Percentiles rank a stretch among this genome's conserved stretches.
These are phyloP conservation scores for Rosalia funebris DNA, from an alignment of 2,888 invertebrate genomes.

Conservation along the genomic window DNA sequence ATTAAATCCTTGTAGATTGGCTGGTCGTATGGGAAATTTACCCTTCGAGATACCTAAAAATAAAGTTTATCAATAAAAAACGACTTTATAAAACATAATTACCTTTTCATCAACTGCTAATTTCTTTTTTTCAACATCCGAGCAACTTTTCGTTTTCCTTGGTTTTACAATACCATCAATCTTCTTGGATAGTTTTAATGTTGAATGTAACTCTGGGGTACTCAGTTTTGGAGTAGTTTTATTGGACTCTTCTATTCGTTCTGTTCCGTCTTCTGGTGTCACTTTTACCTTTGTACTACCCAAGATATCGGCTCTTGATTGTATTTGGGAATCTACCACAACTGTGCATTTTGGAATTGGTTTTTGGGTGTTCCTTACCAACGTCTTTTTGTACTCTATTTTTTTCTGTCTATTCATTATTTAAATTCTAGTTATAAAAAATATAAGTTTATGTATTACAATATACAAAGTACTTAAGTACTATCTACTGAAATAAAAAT, in stretches of 20 bases:
- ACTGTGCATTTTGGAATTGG: slow-evolving; percentile 39
- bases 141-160: slow-evolving; percentile 43
- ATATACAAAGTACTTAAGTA: no score
- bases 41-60: slow-evolving; percentile 49
- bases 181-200: slow-evolving; percentile 45
- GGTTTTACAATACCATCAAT: slow-evolving; percentile 47
- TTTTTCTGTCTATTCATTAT: slow-evolving; percentile 16
- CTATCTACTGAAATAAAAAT: no score
- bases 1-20: slow-evolving; percentile 53
- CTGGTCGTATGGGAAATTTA: slow-evolving; percentile 51
- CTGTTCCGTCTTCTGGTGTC: not conserved
- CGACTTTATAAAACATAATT: slow-evolving; percentile 16
- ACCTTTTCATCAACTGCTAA: slow-evolving; percentile 52
- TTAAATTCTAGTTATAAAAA: no score
- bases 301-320: slow-evolving; percentile 16
- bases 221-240: slow-evolving; percentile 34
- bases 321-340: slow-evolving; percentile 16
- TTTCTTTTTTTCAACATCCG: slow-evolving; percentile 43
- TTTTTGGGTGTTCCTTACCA: slow-evolving; percentile 43
- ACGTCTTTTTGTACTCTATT: slow-evolving; percentile 15
- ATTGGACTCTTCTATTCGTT: slow-evolving; percentile 8
- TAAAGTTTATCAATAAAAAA: slow-evolving; percentile 8
- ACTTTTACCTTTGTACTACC: not conserved
- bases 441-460: no score
- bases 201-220: slow-evolving; percentile 47